Conservation (phyloP, 2,888 invertebrate genomes). For the Heliothis peltigera region DNA sequence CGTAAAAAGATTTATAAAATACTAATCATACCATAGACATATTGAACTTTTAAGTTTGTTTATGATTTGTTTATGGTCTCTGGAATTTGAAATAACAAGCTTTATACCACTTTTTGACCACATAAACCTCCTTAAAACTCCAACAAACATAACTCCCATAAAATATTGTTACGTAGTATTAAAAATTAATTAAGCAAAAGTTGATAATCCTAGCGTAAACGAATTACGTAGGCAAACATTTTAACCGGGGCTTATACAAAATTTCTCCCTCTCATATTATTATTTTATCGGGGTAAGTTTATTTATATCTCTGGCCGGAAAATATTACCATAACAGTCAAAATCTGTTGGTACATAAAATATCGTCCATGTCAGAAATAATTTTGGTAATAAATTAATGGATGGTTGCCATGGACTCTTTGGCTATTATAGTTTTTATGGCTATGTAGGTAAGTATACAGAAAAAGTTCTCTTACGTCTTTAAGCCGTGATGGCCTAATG, state of each 20-base stretch:
- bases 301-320: background rate
- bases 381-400: background rate
- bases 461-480: too few species aligned
- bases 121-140: background rate
- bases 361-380: too few species aligned
- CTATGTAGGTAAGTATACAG: too few species aligned
- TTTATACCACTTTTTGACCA: background rate
- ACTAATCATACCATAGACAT: too few species aligned
- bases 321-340: background rate
- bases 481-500: too few species aligned
- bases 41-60: too few species aligned
- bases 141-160: background rate
- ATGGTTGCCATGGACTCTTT: too few species aligned
- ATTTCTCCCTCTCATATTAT: background rate
- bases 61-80: too few species aligned
- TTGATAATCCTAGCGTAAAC: constrained; percentile 1
- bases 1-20: background rate
- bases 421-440: too few species aligned
- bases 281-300: background rate
- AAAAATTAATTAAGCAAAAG: background rate
- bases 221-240: constrained; percentile 1
- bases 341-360: background rate
- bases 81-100: too few species aligned
- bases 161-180: background rate
- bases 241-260: background rate